Conservation (phyloP, 1,140 invertebrate species). For the Zophobas morio region DNA sequence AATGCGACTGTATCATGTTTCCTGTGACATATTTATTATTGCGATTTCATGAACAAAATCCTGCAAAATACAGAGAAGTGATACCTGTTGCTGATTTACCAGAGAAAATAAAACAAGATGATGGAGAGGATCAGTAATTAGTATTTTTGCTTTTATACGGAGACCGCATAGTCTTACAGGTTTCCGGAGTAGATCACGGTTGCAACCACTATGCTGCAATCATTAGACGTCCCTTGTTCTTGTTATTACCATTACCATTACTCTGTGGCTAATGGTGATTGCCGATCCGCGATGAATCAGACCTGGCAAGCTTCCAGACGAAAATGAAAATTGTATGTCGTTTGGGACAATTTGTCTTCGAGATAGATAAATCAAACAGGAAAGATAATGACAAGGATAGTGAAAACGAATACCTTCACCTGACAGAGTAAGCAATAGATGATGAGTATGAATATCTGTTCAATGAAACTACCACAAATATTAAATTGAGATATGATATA, state of each 20-base stretch:
- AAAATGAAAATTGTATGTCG: slow-evolving; percentile 33
- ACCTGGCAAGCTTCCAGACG: slow-evolving; percentile 27
- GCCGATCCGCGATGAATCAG: slow-evolving; percentile 46
- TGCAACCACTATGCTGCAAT: slow-evolving; percentile 4
- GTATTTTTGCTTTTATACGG: slow-evolving; percentile 20
- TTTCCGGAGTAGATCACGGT: slow-evolving; percentile 9
- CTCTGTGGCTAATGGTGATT: slow-evolving; percentile 45
- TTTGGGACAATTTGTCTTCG: slow-evolving; percentile 10
- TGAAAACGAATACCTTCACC: background rate
- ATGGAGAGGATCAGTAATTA: slow-evolving; percentile 4
- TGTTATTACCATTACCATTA: slow-evolving; percentile 47
- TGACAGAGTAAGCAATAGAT: background rate
- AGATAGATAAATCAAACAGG: slow-evolving; percentile 1
- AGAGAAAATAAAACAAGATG: background rate
- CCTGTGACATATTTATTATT: slow-evolving; percentile 61
- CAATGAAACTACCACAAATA: too few relatives aligned
- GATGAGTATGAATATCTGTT: background rate
- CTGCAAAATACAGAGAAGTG: slow-evolving; percentile 16
- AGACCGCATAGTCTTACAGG: slow-evolving; percentile 9
- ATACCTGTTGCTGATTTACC: slow-evolving; percentile 11
- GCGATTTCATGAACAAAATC: slow-evolving; percentile 3
- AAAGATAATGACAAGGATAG: background rate
- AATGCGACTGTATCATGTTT: slow-evolving; percentile 61
- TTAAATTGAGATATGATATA: too few relatives aligned
- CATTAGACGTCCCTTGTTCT: slow-evolving; percentile 45